These are phyloP conservation scores for Tragelaphus buxtoni DNA, from an alignment of 2,113 vertebrate species.

Conservation along the genomic window DNA sequence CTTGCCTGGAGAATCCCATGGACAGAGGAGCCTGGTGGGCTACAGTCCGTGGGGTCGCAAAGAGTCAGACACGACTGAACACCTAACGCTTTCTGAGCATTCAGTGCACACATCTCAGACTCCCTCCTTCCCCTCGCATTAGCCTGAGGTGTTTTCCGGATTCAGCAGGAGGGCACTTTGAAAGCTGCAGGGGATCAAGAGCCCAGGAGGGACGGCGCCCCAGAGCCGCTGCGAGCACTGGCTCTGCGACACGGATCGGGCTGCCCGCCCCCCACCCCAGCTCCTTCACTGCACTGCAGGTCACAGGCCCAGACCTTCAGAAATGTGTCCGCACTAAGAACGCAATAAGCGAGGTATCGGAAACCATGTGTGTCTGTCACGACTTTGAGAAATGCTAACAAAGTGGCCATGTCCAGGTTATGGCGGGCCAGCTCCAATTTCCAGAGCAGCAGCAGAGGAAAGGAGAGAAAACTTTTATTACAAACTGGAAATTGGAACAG, in stretches of 20 bases:
- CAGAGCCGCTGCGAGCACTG: accelerated
- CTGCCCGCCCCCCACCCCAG: accelerated
- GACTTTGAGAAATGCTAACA: not conserved
- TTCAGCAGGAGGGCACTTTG: not conserved
- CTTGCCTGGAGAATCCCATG: not conserved
- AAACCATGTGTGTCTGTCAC: not conserved
- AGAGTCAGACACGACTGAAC: accelerated
- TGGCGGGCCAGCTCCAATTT: accelerated
- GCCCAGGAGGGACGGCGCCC: accelerated
- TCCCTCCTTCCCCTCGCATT: not conserved
- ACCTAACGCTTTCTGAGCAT: not conserved
- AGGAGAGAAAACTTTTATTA: not conserved
- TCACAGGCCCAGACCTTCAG: not conserved
- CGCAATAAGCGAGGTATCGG: not conserved
- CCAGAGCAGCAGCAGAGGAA: not conserved
- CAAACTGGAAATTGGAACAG: not conserved
- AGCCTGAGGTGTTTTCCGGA: not conserved
- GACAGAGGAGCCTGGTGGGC: not conserved
- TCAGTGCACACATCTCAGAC: accelerated
- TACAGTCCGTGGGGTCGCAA: not conserved
- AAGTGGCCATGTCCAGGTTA: accelerated
- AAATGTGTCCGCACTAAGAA: not conserved
- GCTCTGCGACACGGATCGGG: accelerated
- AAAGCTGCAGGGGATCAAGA: not conserved
- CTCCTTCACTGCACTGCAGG: accelerated